Percentiles rank a stretch among this genome's conserved stretches.
Evolutionary conservation across 2,113 vertebrate species (phyloP).

Genomic region (Peucedramus taeniatus): DNA sequence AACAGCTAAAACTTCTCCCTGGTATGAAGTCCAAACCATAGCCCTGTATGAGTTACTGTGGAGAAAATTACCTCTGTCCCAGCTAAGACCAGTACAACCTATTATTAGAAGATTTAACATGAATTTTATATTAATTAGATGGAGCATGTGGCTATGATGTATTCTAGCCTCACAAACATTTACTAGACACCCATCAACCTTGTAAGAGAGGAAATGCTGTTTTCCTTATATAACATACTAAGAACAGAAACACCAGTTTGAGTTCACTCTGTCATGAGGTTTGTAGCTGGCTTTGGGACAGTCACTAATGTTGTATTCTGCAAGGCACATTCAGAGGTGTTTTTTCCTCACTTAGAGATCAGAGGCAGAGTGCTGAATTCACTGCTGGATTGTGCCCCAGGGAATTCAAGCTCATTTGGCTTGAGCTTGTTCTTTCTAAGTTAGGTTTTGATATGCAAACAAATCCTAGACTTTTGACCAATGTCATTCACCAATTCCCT

Average conservation of each 20-base stretch:
- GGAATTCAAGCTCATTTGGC: neutral
- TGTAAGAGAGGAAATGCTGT: neutral
- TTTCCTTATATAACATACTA: neutral
- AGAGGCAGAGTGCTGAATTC: neutral
- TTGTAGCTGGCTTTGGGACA: neutral
- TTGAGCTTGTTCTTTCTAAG: neutral
- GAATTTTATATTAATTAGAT: neutral
- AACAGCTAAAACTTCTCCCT: neutral
- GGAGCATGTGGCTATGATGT: neutral
- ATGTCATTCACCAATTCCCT: neutral
- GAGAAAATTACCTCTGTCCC: neutral
- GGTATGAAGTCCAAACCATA: neutral
- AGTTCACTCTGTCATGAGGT: neutral
- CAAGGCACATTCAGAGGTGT: neutral
- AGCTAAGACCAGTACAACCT: neutral
- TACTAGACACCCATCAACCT: neutral
- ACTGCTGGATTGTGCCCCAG: neutral
- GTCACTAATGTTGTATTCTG: neutral
- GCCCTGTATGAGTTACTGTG: neutral
- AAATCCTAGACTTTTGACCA: neutral
- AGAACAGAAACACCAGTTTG: neutral
- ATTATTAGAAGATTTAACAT: neutral
- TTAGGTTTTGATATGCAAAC: neutral
- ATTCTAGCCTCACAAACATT: neutral
- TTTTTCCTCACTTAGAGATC: neutral